Evolutionary conservation across 64 coral and sea anemone species (phyloP).

Genomic region (Platygyra sinensis): DNA sequence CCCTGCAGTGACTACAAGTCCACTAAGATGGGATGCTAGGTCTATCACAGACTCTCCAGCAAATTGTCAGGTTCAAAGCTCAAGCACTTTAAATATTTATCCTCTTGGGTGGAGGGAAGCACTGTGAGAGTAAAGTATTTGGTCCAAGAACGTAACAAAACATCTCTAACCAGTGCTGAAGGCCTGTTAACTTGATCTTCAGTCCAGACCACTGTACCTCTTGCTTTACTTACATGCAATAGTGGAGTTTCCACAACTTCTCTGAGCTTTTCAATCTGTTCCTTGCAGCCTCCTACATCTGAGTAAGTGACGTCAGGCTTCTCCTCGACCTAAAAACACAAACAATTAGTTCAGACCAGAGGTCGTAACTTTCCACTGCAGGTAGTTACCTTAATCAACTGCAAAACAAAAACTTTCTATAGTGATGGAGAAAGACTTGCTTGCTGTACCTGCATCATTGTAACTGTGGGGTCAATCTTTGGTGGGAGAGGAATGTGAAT

Average conservation of each 20-base stretch:
- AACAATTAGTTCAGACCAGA: neutral
- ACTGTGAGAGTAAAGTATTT: too few relatives aligned
- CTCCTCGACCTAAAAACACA: slow-evolving; percentile 78
- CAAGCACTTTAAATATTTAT: too few relatives aligned
- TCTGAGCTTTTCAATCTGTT: slow-evolving; percentile 94
- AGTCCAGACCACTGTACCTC: too few relatives aligned
- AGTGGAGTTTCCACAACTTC: slow-evolving; percentile 97
- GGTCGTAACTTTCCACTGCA: neutral
- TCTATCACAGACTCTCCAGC: too few relatives aligned
- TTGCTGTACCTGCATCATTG: slow-evolving; percentile 93
- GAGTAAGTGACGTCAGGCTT: slow-evolving; percentile 97
- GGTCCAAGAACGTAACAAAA: too few relatives aligned
- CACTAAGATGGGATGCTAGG: too few relatives aligned
- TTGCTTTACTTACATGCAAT: slow-evolving; percentile 73
- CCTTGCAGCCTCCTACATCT: slow-evolving; percentile 98
- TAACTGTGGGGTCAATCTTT: slow-evolving; percentile 99
- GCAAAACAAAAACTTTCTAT: neutral
- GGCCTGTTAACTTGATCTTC: too few relatives aligned
- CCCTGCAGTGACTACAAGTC: too few relatives aligned
- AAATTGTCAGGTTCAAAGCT: too few relatives aligned
- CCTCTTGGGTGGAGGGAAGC: too few relatives aligned
- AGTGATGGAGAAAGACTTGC: neutral
- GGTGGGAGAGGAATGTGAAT: slow-evolving; percentile 97
- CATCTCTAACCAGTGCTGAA: too few relatives aligned
- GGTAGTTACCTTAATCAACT: too few relatives aligned